These are phyloP conservation scores for Holocentrus rufus DNA, from an alignment of 2,797 vertebrate genomes.

Conservation along the genomic window DNA sequence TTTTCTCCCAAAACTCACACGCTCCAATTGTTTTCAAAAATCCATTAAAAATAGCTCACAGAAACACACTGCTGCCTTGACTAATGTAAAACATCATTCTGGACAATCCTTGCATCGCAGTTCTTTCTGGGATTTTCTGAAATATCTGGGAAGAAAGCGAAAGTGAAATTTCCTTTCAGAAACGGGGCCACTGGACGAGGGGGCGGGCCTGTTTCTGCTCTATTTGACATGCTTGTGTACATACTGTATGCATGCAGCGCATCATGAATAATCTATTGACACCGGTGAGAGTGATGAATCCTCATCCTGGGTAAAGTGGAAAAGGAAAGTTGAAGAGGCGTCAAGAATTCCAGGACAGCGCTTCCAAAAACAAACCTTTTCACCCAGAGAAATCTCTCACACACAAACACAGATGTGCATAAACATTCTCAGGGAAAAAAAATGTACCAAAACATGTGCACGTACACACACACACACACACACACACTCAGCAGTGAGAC, in stretches of 20 bases:
- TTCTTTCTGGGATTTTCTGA: no score
- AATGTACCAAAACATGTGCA: conserved; percentile 3
- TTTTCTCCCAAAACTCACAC: no score
- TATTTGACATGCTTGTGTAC: background rate
- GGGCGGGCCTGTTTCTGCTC: no score
- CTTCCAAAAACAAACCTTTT: conserved; percentile 53
- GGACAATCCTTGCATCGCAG: no score
- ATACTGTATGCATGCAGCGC: background rate
- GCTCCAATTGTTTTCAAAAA: no score
- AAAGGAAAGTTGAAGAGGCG: background rate
- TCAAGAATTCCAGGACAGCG: conserved; percentile 43
- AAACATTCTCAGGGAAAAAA: conserved; percentile 15
- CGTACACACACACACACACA: conserved; percentile 17
- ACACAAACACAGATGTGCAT: conserved; percentile 54
- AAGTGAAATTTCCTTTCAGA: no score
- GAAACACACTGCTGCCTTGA: no score
- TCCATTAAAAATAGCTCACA: no score
- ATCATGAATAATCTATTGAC: background rate
- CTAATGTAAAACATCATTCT: no score
- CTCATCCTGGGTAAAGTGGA: background rate
- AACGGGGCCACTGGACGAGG: no score
- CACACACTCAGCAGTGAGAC: conserved; percentile 41
- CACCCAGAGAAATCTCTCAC: conserved; percentile 31
- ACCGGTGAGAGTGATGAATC: background rate
- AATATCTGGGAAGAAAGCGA: no score